These are phyloP conservation scores for Sebastolobus altivelis DNA, from an alignment of 2,797 vertebrate species.

Conservation along the genomic window DNA sequence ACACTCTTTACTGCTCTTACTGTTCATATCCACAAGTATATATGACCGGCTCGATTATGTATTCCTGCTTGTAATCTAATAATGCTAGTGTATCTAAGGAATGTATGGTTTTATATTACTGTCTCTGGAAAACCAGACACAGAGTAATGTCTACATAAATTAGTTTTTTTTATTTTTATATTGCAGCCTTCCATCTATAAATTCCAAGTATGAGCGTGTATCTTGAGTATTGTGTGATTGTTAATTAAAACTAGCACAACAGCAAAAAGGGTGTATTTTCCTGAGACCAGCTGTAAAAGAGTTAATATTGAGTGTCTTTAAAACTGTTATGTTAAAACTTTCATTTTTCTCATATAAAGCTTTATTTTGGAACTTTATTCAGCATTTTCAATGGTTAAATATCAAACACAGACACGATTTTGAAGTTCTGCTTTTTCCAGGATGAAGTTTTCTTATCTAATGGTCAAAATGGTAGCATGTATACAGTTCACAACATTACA, in stretches of 20 bases:
- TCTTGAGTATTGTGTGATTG: background rate
- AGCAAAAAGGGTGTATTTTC: background rate
- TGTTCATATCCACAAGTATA: background rate
- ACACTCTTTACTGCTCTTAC: background rate
- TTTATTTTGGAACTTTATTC: background rate
- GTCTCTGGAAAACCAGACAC: background rate
- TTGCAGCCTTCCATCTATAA: background rate
- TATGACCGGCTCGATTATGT: accelerated
- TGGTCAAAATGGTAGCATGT: too few species aligned
- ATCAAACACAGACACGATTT: background rate
- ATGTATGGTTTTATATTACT: background rate
- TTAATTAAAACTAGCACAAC: background rate
- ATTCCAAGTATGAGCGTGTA: background rate
- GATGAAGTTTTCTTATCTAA: background rate
- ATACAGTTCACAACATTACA: background rate
- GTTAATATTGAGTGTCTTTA: background rate
- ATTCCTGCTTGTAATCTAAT: background rate
- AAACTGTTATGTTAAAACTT: conserved; percentile 1
- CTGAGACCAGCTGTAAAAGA: background rate
- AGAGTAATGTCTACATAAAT: background rate
- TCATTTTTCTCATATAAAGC: background rate
- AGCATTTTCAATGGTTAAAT: background rate
- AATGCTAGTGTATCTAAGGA: background rate
- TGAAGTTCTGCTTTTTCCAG: background rate
- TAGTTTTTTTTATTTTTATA: background rate